Conservation (phyloP, 53 echinoderm and acorn worm species). For the Mesocentrotus franciscanus region DNA sequence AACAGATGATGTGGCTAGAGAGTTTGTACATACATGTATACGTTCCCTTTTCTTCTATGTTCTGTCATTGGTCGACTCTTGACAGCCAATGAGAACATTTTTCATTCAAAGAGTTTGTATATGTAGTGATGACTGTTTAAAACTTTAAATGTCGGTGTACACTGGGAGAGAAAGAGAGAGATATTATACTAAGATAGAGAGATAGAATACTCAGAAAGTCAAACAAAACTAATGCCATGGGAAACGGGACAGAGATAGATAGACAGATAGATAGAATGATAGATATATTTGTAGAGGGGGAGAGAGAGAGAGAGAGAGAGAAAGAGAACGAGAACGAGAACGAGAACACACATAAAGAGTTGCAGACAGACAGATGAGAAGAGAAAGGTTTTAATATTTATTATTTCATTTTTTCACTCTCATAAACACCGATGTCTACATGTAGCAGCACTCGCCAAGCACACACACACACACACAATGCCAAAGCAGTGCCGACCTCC, state of each 20-base stretch:
- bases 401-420: not conserved
- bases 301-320: constrained; percentile 38
- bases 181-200: no score
- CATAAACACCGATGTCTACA: constrained; percentile 6
- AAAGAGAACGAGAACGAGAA: constrained; percentile 13
- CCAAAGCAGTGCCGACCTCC: not conserved
- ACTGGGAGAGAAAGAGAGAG: no score
- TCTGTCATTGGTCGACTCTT: not conserved
- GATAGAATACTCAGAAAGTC: no score
- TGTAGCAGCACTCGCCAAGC: not conserved
- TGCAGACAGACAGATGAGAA: not conserved
- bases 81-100: not conserved
- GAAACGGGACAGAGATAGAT: no score
- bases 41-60: not conserved
- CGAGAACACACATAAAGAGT: not conserved
- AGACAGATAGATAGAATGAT: constrained; percentile 3
- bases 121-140: no score
- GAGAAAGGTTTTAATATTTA: not conserved
- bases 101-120: not conserved
- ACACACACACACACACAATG: not conserved
- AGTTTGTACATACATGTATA: not conserved
- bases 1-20: not conserved
- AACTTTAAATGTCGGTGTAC: no score
- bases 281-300: no score
- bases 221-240: no score